Conservation (phyloP, 2,888 invertebrate species). For the Microlaimidae sp. region DNA sequence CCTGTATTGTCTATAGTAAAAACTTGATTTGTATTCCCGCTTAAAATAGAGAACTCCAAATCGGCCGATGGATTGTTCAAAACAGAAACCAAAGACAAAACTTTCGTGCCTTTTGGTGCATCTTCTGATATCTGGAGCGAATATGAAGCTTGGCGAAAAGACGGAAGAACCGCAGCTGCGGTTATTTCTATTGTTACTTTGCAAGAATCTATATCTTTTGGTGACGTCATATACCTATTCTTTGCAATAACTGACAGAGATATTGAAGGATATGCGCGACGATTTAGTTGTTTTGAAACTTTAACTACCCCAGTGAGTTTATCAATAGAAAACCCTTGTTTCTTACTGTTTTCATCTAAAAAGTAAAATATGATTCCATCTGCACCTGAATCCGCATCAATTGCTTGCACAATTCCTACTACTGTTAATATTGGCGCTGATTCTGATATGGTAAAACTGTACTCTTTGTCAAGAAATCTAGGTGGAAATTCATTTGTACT, state of each 20-base stretch:
- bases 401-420: conserved; percentile 68
- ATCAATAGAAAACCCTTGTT: conserved; percentile 69
- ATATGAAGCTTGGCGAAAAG: no score
- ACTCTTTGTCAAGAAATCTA: conserved; percentile 67
- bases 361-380: conserved; percentile 75
- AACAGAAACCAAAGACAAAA: no score
- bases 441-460: conserved; percentile 79
- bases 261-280: conserved; percentile 71
- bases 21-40: no score
- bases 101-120: no score
- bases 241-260: conserved; percentile 81
- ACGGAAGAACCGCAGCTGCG: no score
- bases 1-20: no score
- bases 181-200: background rate
- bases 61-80: no score
- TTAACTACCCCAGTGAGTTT: conserved; percentile 59
- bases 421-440: conserved; percentile 66
- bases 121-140: no score
- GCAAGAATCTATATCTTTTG: background rate
- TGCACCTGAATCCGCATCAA: conserved; percentile 68
- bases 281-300: conserved; percentile 61
- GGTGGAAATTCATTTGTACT: conserved; percentile 77
- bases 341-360: conserved; percentile 52
- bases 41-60: no score
- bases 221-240: conserved; percentile 49